Conservation (phyloP, 1,140 invertebrate genomes). For the Tetraneura akinire region DNA sequence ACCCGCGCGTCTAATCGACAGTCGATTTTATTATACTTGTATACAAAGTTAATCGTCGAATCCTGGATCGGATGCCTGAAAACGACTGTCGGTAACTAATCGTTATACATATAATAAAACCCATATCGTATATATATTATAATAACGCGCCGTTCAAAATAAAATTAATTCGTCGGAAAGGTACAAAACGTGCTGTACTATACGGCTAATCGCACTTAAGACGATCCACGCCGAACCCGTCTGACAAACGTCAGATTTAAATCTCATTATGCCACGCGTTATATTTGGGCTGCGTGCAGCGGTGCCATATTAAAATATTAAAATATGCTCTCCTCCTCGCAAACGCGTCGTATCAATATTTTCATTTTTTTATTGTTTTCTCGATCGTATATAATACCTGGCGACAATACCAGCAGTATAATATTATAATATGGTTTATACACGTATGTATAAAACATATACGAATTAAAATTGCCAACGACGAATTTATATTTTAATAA, state of each 20-base stretch:
- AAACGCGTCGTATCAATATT: not conserved
- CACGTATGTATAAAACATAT: no score
- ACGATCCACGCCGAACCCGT: not conserved
- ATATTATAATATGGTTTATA: no score
- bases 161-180: constrained; percentile 38
- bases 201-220: constrained; percentile 23
- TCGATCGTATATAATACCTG: no score
- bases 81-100: constrained; percentile 30
- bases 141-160: not conserved
- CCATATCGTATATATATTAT: no score
- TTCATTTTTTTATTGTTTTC: no score
- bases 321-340: no score
- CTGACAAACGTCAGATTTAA: constrained; percentile 31
- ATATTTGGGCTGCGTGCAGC: not conserved
- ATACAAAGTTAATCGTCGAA: not conserved
- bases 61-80: not conserved
- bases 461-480: no score
- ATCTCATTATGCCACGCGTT: constrained; percentile 33
- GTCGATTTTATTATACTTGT: not conserved
- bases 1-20: no score
- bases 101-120: not conserved
- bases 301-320: no score
- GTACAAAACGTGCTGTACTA: not conserved
- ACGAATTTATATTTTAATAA: no score
- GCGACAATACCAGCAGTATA: no score